Conservation (phyloP, 2,888 invertebrate genomes). For the Hoplodrina blanda region DNA sequence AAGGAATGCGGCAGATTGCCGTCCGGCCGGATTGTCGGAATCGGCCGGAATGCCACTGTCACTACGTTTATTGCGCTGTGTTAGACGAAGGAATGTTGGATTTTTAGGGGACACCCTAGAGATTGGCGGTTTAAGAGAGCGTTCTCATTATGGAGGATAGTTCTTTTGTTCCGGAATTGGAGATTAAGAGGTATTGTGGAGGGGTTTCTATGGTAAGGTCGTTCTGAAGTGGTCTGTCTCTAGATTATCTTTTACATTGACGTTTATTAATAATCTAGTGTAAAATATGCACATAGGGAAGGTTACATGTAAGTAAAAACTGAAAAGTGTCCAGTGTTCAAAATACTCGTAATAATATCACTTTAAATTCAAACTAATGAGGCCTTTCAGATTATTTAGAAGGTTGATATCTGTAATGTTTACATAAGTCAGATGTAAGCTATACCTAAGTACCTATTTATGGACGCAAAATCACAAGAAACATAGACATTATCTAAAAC, state of each 20-base stretch:
- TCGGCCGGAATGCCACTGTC: slow-evolving; percentile 85
- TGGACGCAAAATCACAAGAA: not conserved
- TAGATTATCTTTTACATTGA: no score
- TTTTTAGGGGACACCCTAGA: slow-evolving; percentile 72
- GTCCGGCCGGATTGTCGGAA: slow-evolving; percentile 81
- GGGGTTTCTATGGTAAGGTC: not conserved
- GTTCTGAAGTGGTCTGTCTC: not conserved
- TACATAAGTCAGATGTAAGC: not conserved
- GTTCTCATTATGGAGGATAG: slow-evolving; percentile 37
- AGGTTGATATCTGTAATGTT: no score
- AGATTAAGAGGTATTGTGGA: slow-evolving; percentile 23
- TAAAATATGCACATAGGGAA: no score
- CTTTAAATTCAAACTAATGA: no score
- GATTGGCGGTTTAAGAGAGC: slow-evolving; percentile 56
- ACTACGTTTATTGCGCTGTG: slow-evolving; percentile 89
- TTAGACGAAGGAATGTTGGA: slow-evolving; percentile 82
- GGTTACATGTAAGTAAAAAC: no score
- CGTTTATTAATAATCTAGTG: no score
- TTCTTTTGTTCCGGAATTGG: slow-evolving; percentile 33
- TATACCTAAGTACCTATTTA: not conserved
- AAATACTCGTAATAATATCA: no score
- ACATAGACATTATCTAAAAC: not conserved
- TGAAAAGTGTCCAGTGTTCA: no score
- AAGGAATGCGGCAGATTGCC: slow-evolving; percentile 85
- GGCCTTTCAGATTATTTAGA: no score